Conservation (phyloP, 2,797 vertebrate species). For the Lophura swinhoii region DNA sequence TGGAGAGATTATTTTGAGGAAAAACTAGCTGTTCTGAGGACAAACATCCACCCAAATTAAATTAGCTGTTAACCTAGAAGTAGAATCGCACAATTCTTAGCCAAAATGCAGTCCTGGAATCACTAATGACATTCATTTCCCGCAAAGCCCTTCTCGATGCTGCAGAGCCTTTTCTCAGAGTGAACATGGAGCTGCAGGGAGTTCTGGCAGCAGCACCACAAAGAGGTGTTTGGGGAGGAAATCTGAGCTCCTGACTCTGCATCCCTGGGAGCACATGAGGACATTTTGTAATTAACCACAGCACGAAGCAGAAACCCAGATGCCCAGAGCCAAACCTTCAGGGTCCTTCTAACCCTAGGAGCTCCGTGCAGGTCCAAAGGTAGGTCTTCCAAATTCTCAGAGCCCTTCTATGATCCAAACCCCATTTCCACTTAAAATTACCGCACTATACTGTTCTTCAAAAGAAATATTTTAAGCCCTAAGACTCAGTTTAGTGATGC, state of each 20-base stretch:
- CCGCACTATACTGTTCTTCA: not conserved
- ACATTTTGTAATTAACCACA: constrained; percentile 1
- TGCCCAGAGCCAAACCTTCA: constrained; percentile 39
- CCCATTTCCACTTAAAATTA: constrained; percentile 40
- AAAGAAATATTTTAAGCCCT: constrained; percentile 53
- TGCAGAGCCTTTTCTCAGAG: not conserved
- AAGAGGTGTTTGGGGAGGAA: not conserved
- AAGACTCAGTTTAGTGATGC: not conserved
- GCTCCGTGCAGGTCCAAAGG: not conserved
- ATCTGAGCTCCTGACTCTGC: not conserved
- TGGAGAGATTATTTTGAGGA: not conserved
- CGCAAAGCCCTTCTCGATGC: not conserved
- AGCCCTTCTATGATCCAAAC: constrained; percentile 29
- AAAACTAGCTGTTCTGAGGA: constrained; percentile 13
- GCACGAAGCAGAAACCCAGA: constrained; percentile 67
- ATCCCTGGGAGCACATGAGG: not conserved
- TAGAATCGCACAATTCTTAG: rapidly evolving
- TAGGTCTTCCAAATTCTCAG: constrained; percentile 50
- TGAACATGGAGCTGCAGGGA: not conserved
- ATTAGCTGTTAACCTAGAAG: not conserved
- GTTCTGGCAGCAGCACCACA: not conserved
- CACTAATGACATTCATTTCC: not conserved
- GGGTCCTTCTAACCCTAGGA: constrained; percentile 47
- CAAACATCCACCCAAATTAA: constrained; percentile 17
- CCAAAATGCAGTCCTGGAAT: not conserved